Evolutionary conservation across 2,113 vertebrate species (phyloP).

Genomic region (human): DNA sequence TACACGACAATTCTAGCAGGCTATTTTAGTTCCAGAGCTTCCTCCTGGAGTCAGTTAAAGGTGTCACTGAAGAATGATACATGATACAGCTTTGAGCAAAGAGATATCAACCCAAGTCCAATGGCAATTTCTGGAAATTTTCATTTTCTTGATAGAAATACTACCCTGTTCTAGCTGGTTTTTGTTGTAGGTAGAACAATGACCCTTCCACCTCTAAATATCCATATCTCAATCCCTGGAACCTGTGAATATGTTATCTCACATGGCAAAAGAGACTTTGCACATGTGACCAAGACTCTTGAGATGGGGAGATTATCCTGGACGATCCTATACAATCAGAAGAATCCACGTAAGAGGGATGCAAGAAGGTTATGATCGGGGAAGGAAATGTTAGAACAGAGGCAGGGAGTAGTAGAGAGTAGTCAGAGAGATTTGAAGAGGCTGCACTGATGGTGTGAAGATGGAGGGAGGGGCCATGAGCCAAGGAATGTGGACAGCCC

Average conservation of each 20-base stretch:
- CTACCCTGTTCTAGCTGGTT: neutral
- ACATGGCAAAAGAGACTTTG: neutral
- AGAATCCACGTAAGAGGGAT: neutral
- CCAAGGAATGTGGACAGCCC: neutral
- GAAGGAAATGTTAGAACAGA: neutral
- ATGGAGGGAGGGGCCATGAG: neutral
- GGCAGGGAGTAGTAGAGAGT: neutral
- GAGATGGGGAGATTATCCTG: neutral
- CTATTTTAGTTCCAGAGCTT: neutral
- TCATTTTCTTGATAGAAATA: neutral
- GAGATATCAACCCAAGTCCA: neutral
- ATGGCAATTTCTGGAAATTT: neutral
- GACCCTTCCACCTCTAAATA: neutral
- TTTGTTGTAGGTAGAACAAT: neutral
- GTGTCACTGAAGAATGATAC: neutral
- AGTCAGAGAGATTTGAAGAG: neutral
- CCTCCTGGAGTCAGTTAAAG: neutral
- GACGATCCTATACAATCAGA: neutral
- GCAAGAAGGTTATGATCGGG: neutral
- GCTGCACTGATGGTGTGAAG: neutral
- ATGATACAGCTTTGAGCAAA: neutral
- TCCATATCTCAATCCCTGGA: neutral
- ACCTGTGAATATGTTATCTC: neutral
- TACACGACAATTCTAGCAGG: neutral
- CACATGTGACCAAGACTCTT: neutral